Evolutionary conservation across 2,113 vertebrate species (phyloP).

Genomic region (Isurus oxyrinchus): DNA sequence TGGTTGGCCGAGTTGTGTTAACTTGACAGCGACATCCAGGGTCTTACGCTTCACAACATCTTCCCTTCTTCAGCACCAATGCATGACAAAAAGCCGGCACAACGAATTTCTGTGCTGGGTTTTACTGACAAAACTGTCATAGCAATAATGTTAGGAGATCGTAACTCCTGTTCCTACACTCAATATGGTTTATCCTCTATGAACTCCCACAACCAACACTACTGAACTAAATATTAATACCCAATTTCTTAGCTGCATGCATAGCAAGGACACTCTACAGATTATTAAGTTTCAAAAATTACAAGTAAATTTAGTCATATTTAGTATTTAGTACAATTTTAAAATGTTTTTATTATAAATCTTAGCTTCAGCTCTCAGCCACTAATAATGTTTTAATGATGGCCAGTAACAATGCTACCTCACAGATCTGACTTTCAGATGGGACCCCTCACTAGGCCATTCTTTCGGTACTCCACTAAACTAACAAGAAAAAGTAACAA

Average conservation of each 20-base stretch:
- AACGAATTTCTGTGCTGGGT: neutral
- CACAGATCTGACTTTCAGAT: neutral
- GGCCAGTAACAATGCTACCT: neutral
- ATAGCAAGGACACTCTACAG: neutral
- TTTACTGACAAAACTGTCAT: neutral
- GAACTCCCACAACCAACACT: neutral
- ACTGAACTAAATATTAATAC: neutral
- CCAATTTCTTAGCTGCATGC: neutral
- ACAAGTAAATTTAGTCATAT: neutral
- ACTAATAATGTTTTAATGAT: neutral
- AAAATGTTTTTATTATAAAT: neutral
- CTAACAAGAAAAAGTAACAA: neutral
- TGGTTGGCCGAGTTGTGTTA: no score
- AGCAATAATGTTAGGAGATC: neutral
- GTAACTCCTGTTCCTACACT: neutral
- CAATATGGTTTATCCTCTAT: neutral
- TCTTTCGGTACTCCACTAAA: neutral
- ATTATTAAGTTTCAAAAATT: neutral
- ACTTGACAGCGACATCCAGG: neutral
- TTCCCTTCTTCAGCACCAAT: neutral
- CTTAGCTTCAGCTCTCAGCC: neutral
- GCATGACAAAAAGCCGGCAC: neutral
- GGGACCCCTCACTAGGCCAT: neutral
- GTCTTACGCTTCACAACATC: neutral
- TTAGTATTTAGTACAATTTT: neutral